Conservation (phyloP, 2,113 vertebrate genomes). For the Elaphurus davidianus region DNA sequence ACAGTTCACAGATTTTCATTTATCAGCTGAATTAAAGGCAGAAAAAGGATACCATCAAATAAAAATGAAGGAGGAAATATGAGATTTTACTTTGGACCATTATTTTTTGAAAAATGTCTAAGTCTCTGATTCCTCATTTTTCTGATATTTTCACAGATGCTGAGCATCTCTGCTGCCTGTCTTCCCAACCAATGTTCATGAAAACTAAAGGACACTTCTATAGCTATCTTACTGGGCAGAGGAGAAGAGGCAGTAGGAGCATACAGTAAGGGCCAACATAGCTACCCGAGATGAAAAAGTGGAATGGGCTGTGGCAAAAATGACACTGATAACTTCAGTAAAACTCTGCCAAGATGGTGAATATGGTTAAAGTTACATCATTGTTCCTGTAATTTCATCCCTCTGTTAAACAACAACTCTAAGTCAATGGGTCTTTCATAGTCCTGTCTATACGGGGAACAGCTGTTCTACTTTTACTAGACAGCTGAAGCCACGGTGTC, state of each 20-base stretch:
- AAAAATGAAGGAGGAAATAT: neutral
- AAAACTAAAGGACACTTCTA: neutral
- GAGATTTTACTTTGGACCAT: neutral
- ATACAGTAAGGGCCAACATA: neutral
- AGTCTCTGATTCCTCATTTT: neutral
- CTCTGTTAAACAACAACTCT: conserved; percentile 83
- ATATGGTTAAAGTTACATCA: conserved; percentile 81
- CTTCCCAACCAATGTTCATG: neutral
- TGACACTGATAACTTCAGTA: conserved; percentile 62
- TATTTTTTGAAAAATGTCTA: neutral
- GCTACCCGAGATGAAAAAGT: conserved; percentile 32
- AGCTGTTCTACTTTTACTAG: conserved; percentile 94
- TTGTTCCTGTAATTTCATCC: conserved; percentile 80
- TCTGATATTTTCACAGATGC: neutral
- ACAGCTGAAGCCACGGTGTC: conserved; percentile 90
- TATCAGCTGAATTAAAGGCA: conserved; percentile 46
- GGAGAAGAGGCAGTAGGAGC: neutral
- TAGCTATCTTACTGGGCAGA: neutral
- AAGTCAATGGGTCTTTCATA: conserved; percentile 89
- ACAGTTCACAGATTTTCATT: conserved; percentile 43
- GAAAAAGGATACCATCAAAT: conserved; percentile 26
- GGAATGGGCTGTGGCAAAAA: conserved; percentile 56
- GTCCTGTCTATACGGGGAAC: conserved; percentile 84
- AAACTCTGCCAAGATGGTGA: conserved; percentile 62
- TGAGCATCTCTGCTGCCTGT: neutral